Evolutionary conservation across 2,888 invertebrate species (phyloP).

Genomic region (Eulithis prunata): DNA sequence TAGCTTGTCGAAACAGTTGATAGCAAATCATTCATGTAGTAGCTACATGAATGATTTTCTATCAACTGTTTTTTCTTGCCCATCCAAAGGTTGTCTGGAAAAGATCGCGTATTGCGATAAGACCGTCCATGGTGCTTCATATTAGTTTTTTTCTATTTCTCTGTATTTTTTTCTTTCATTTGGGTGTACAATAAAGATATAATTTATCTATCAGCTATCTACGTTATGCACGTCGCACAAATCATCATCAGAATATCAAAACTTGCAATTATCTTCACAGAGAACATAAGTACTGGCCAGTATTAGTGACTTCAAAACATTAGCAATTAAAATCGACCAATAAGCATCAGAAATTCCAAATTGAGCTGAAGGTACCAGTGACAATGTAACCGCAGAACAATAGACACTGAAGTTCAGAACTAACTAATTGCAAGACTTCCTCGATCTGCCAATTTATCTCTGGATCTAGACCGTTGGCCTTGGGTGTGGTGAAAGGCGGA

Average conservation of each 20-base stretch:
- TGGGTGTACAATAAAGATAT: no score
- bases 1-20: no score
- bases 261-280: background rate
- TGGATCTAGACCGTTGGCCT: constrained; percentile 12
- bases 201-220: no score
- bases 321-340: constrained; percentile 14
- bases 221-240: no score
- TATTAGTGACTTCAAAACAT: constrained; percentile 3
- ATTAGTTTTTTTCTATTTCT: no score
- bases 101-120: no score
- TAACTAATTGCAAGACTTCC: constrained; percentile 35
- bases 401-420: constrained; percentile 34
- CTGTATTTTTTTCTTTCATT: no score
- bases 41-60: no score
- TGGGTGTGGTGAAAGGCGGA: background rate
- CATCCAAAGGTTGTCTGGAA: no score
- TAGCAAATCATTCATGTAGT: no score
- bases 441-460: constrained; percentile 32
- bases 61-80: no score
- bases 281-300: background rate
- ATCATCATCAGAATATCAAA: background rate
- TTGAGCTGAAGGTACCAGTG: constrained; percentile 8
- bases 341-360: constrained; percentile 20
- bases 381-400: constrained; percentile 27
- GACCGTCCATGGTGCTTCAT: no score